Percentiles rank a stretch among this genome's conserved stretches.
These are phyloP conservation scores for Anguilla megastoma DNA, from an alignment of 2,797 vertebrate species.

Conservation along the genomic window DNA sequence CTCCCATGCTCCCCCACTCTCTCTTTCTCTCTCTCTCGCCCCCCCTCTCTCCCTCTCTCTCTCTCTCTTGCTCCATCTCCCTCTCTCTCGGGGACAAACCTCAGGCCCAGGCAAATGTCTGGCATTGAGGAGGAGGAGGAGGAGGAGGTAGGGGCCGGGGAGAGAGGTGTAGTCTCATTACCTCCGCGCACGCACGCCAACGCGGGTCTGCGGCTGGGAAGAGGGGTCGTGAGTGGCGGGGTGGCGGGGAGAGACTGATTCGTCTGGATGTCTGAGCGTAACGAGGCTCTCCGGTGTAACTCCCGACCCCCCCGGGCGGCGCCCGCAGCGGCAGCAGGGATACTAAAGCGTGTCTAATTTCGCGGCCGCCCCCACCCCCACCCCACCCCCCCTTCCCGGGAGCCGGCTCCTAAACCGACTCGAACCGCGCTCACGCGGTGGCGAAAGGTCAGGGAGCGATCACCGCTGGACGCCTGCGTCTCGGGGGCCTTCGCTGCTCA, in stretches of 20 bases:
- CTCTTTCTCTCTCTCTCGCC: slow-evolving; percentile 28
- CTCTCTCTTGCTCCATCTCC: slow-evolving; percentile 37
- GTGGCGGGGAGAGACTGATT: slow-evolving; percentile 65
- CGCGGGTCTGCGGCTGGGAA: slow-evolving; percentile 47
- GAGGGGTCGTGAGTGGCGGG: slow-evolving; percentile 53
- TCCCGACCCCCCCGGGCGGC: slow-evolving; percentile 34
- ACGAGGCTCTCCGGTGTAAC: slow-evolving; percentile 64
- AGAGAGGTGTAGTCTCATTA: slow-evolving; percentile 66
- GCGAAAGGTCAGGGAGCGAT: not conserved
- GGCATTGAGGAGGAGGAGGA: slow-evolving; percentile 58
- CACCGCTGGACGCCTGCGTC: not conserved
- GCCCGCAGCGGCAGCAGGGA: slow-evolving; percentile 15
- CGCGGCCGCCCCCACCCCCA: slow-evolving; percentile 41
- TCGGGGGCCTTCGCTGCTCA: not conserved
- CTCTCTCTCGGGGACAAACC: slow-evolving; percentile 57
- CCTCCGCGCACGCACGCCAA: slow-evolving; percentile 56
- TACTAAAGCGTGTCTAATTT: slow-evolving; percentile 48
- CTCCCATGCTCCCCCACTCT: slow-evolving; percentile 35
- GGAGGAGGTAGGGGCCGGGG: slow-evolving; percentile 62
- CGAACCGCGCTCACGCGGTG: not conserved
- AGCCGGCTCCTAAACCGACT: not conserved
- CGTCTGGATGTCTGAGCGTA: slow-evolving; percentile 69
- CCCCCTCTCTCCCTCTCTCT: slow-evolving; percentile 26
- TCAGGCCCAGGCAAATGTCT: slow-evolving; percentile 65
- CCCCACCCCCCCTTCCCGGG: no score